Evolutionary conservation across 2,113 vertebrate genomes (phyloP).

Genomic region (Herpailurus yagouaroundi): DNA sequence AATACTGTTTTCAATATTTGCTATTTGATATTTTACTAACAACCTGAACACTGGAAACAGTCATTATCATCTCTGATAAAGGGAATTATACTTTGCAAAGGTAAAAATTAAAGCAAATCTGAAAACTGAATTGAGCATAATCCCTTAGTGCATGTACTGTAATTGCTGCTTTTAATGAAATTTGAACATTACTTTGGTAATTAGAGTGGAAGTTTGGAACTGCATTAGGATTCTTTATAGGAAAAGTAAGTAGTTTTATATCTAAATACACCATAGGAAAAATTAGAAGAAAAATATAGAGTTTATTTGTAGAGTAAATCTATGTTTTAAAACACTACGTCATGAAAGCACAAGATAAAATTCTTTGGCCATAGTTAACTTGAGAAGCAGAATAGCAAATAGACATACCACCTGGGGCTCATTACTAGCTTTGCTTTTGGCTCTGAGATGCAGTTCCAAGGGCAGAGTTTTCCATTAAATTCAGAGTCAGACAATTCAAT

Average conservation of each 20-base stretch:
- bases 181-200: constrained; percentile 70
- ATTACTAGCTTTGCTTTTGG: constrained; percentile 52
- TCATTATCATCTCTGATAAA: constrained; percentile 57
- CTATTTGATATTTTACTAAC: constrained; percentile 56
- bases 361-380: not conserved
- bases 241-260: constrained; percentile 12
- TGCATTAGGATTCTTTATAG: constrained; percentile 43
- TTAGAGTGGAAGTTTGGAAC: constrained; percentile 6
- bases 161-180: constrained; percentile 77
- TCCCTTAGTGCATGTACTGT: not conserved
- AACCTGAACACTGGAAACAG: constrained; percentile 43
- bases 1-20: constrained; percentile 55
- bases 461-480: constrained; percentile 48
- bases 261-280: not conserved
- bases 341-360: not conserved
- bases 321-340: not conserved
- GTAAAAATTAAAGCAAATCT: constrained; percentile 74
- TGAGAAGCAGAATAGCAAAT: constrained; percentile 22
- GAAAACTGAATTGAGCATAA: constrained; percentile 66
- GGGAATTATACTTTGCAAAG: constrained; percentile 49
- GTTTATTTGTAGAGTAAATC: not conserved
- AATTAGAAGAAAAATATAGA: not conserved
- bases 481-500: constrained; percentile 31
- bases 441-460: constrained; percentile 36
- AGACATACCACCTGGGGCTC: not conserved